Evolutionary conservation across 1,140 invertebrate genomes (phyloP), one percentile per base, ranked within the genome.

Genomic region (Atta cephalotes): DNA sequence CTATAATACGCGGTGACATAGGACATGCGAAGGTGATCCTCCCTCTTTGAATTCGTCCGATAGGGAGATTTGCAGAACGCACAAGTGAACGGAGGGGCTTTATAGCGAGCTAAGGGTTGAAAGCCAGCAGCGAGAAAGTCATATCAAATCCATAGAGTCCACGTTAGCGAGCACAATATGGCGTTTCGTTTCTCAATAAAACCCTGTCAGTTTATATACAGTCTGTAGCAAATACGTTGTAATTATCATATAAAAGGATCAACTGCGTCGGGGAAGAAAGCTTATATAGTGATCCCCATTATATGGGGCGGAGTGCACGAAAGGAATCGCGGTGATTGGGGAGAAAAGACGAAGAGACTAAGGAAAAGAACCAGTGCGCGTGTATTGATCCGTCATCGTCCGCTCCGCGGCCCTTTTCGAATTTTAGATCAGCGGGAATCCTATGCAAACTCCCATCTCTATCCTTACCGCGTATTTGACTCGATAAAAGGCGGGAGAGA

Each of bases 211-310:
- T 92, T 93, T 92, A 91, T 92, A 92, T 91, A 88, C 89, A 77
- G 84, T 84, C 90, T 87, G 76, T 86, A 87, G 92, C 92, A 92
- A 93, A 93, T 92, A 91, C 91, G 88, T 91, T 90, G 90, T 92
- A 93, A 94, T 94, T 94, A 94, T 94, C 93, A 93, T 94, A 94
- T 93, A 94, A 94, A 94, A 94, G 93, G 93, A 93, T 94, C 92
- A 90, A 78, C 88, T 63, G 72, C 28, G 39, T n/a, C 16, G 39
- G 35, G 86, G 85, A 86, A 71, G 89, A 89, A 90, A 86, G 80
- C 87, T 86, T 90, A 91, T 91, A 91, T 84, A 76, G 88, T 74
- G 77, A 21, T 25, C 56, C 63, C 86, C 76, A 88, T 91, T 89
- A 91, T 91, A 31, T 80, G 78, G 78, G 87, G 51, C 56, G 53